phyloP scores from a whole-genome alignment of 2,113 vertebrate genomes.

The Amphilophus citrinellus region DNA sequence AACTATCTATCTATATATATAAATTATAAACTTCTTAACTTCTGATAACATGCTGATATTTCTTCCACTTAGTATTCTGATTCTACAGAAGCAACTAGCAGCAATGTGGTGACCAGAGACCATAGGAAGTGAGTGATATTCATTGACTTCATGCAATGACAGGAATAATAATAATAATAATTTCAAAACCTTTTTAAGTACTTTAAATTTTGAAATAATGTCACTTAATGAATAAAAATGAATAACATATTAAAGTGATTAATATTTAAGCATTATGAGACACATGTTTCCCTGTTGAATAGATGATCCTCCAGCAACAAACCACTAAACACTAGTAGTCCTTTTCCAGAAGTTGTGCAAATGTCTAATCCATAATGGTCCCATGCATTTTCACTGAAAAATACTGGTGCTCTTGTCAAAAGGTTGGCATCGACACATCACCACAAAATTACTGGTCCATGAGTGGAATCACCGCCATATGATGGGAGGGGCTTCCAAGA shows the following conservation, averaged over 20 bases:
- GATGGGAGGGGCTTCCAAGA: no score
- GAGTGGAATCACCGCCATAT: background rate
- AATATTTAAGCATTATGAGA: no score
- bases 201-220: no score
- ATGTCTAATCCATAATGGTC: background rate
- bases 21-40: background rate
- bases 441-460: background rate
- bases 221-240: no score
- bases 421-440: background rate
- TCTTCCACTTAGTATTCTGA: background rate
- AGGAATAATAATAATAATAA: background rate
- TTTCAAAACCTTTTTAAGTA: no score
- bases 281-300: no score
- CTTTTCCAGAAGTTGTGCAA: background rate
- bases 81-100: background rate
- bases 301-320: no score
- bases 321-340: background rate
- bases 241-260: no score
- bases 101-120: background rate
- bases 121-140: background rate
- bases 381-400: background rate
- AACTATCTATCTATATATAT: background rate
- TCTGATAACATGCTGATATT: constrained; percentile 15
- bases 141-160: background rate
- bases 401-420: background rate